Base-by-base conservation (phyloP, 2,888 invertebrate species). In the Lycia hirtaria region DNA sequence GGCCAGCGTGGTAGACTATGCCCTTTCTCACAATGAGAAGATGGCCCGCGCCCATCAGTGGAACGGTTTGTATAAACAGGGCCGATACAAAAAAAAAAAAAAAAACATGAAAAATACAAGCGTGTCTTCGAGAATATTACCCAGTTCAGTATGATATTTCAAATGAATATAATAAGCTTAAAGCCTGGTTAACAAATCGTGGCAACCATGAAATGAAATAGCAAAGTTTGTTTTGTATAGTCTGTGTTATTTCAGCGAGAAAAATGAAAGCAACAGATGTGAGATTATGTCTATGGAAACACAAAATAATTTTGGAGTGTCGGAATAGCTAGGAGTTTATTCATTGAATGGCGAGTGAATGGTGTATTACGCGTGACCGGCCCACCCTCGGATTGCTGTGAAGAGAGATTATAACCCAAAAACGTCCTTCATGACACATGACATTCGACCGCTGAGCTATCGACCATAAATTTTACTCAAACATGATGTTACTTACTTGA, bases 371-470 rank as follows among this genome's bases (percentile, higher is more conserved):
- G 76, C 75, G 73, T 82, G 80, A 80, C 79, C 80, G 68, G 76
- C 67, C 68, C 72, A 67, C 73, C 56, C 64, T 67, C 56, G 56
- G 76, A 73, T 72, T 64, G 65, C 62, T 69, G 66, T 70, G 73
- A 80, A 67, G 71, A 68, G 71, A 75, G 80, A 83, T 85, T 85
- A 84, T 72, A 65, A 64, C 69, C 71, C 73, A 71, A 75, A 72
- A 71, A 67, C 68, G 54, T 60, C 68, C 76, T 79, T 80, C 75
- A 76, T 72, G 66, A 65, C 66, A 69, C 68, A 66, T 73, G 71
- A 74, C 72, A 64, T 71, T 71, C 69, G 71, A 70, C 72, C 70
- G 68, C 66, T 66, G 68, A 69, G 58, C n/a, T 69, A 69, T 57
- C 60, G 56, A 44, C 52, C 61, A 58, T 66, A 65, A 61, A 49